phyloP scores from a whole-genome alignment of 2,888 invertebrate species.

The Napeogenes inachia region DNA sequence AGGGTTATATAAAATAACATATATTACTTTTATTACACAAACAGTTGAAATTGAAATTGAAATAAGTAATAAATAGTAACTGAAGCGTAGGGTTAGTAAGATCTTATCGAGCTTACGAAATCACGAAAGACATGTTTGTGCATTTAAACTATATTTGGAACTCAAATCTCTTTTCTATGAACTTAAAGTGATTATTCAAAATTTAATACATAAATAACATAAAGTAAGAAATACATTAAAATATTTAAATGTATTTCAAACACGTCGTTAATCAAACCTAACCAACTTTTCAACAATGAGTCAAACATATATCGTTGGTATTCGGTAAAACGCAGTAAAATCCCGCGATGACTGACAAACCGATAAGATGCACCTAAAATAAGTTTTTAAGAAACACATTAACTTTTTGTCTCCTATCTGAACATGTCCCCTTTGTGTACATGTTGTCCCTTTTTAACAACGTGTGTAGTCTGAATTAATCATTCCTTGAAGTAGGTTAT shows the following conservation, averaged over 20 bases:
- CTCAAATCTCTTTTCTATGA: too few species aligned
- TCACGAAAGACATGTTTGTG: too few species aligned
- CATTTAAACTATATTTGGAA: too few species aligned
- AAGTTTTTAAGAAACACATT: slow-evolving; percentile 61
- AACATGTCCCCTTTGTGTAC: slow-evolving; percentile 34
- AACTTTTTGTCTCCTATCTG: slow-evolving; percentile 48
- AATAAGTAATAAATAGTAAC: slow-evolving; percentile 2
- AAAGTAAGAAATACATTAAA: slow-evolving; percentile 3
- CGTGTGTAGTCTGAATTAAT: slow-evolving; percentile 32
- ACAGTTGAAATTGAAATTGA: slow-evolving; percentile 38
- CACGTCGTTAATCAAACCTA: slow-evolving; percentile 32
- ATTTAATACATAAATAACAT: background rate
- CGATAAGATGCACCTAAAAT: slow-evolving; percentile 62
- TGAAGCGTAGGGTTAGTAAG: background rate
- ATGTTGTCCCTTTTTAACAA: slow-evolving; percentile 29
- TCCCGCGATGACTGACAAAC: slow-evolving; percentile 56
- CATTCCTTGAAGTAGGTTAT: slow-evolving; percentile 27
- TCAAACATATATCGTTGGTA: slow-evolving; percentile 35
- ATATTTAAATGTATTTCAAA: slow-evolving; percentile 7
- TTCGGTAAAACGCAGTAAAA: slow-evolving; percentile 44
- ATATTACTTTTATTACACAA: slow-evolving; percentile 22
- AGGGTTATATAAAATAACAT: slow-evolving; percentile 25
- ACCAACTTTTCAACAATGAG: slow-evolving; percentile 36
- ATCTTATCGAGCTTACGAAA: background rate
- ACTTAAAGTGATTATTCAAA: too few species aligned